Conservation (phyloP, 2,888 invertebrate species). For the Oscheius sp. region DNA sequence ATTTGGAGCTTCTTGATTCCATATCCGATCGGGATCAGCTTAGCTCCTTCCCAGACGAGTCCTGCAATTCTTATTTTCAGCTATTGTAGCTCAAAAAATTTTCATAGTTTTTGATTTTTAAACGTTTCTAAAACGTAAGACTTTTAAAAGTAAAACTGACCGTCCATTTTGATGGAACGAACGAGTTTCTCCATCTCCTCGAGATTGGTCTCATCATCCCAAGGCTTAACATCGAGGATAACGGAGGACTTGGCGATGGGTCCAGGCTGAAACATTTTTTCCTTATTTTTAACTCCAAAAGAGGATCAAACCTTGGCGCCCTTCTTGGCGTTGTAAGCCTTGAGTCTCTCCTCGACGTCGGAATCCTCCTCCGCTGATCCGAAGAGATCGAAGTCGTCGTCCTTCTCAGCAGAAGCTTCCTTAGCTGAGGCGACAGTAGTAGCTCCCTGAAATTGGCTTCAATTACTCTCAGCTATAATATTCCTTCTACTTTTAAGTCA, state of each 20-base stretch:
- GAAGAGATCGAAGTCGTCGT: conserved; percentile 68
- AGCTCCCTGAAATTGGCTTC: no score
- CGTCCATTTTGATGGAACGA: conserved; percentile 85
- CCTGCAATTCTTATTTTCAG: no score
- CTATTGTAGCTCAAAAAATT: no score
- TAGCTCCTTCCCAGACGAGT: conserved; percentile 91
- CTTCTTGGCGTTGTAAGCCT: conserved; percentile 92
- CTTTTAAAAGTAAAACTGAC: no score
- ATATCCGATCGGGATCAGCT: conserved; percentile 54
- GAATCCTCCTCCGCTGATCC: conserved; percentile 67
- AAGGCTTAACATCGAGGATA: conserved; percentile 93
- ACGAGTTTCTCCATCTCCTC: conserved; percentile 84
- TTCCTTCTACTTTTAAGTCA: conserved; percentile 35
- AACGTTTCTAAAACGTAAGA: no score
- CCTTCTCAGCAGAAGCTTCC: conserved; percentile 24
- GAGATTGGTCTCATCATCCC: conserved; percentile 96
- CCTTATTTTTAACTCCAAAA: background rate
- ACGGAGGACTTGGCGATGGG: conserved; percentile 95
- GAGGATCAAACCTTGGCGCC: conserved; percentile 80
- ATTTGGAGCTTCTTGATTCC: conserved; percentile 68
- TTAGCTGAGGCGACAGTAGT: conserved; percentile 33
- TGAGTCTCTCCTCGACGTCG: conserved; percentile 83
- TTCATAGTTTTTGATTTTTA: no score
- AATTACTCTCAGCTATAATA: no score
- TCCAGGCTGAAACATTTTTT: conserved; percentile 77